phyloP scores from a whole-genome alignment of 2,113 vertebrate species.

The Axis porcinus region DNA sequence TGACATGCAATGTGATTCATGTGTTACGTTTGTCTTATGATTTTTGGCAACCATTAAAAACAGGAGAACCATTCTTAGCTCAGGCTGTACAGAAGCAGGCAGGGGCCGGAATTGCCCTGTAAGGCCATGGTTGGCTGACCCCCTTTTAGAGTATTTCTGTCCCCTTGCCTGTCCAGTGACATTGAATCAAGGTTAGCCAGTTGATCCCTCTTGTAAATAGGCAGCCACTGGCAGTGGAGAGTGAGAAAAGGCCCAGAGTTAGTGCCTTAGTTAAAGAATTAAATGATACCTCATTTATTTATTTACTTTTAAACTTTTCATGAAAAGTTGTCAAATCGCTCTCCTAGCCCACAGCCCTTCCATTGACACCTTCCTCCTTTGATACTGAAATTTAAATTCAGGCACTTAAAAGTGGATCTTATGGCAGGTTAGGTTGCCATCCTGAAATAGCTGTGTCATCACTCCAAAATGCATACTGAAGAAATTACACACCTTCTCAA shows the following conservation, averaged over 20 bases:
- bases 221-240: background rate
- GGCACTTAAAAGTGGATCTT: background rate
- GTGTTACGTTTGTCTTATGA: background rate
- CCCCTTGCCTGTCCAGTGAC: background rate
- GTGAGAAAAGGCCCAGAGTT: background rate
- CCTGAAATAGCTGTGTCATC: background rate
- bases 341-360: background rate
- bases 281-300: background rate
- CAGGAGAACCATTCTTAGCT: background rate
- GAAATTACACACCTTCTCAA: background rate
- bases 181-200: background rate
- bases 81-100: background rate
- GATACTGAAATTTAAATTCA: background rate
- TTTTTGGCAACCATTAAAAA: background rate
- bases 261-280: background rate
- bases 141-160: background rate
- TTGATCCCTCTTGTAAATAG: background rate
- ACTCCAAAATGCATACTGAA: background rate
- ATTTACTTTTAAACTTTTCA: background rate
- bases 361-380: background rate
- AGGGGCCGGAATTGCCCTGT: background rate
- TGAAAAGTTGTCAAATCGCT: background rate
- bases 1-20: background rate
- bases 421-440: background rate
- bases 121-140: background rate